These are phyloP conservation scores for Mesorhabditis belari DNA, from an alignment of 2,888 invertebrate genomes.

Conservation along the genomic window DNA sequence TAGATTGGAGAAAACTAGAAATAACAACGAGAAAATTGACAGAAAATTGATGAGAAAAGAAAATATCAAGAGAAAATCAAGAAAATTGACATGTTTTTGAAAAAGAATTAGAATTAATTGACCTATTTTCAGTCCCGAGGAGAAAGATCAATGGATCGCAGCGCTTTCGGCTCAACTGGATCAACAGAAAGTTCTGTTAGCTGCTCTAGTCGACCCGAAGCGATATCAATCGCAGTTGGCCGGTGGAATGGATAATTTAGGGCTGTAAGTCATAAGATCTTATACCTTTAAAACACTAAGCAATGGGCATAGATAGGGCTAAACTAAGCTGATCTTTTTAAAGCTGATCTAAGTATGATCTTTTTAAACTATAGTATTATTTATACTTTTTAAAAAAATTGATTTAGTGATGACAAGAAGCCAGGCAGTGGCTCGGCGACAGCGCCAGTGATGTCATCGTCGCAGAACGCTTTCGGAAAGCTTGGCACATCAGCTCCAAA, in stretches of 20 bases:
- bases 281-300: background rate
- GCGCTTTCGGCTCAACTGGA: conserved; percentile 77
- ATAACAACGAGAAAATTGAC: too few species aligned
- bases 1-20: too few species aligned
- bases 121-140: background rate
- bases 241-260: conserved; percentile 32
- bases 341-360: too few species aligned
- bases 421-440: background rate
- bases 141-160: conserved; percentile 50
- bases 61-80: too few species aligned
- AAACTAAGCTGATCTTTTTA: too few species aligned
- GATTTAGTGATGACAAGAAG: background rate
- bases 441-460: background rate
- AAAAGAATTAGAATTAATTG: too few species aligned
- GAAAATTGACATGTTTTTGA: too few species aligned
- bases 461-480: background rate
- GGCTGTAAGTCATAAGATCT: conserved; percentile 25
- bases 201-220: conserved; percentile 82
- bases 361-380: too few species aligned
- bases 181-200: conserved; percentile 84
- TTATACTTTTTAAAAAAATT: background rate
- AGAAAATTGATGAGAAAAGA: too few species aligned
- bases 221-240: conserved; percentile 40
- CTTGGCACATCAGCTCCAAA: background rate
- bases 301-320: background rate